A percentile compares a stretch with the other conserved stretches of the same genome.
phyloP scores from a whole-genome alignment of 2,113 vertebrate species.

The Podiceps cristatus region DNA sequence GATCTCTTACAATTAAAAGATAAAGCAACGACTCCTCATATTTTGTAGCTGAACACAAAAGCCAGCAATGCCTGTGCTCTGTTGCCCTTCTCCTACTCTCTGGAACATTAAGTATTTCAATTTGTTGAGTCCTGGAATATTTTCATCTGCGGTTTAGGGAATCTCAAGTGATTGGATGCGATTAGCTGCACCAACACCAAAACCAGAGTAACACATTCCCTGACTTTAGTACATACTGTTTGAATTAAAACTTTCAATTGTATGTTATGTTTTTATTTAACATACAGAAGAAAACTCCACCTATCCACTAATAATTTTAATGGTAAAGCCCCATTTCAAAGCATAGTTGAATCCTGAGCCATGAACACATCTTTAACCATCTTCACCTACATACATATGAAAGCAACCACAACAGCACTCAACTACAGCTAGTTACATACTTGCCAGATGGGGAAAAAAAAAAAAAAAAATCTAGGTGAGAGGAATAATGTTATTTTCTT shows the following conservation, averaged over 20 bases:
- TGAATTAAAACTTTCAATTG: background rate
- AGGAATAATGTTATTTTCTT: background rate
- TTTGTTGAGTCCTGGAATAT: background rate
- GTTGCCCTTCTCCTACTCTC: background rate
- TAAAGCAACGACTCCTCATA: background rate
- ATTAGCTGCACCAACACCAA: background rate
- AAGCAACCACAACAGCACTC: background rate
- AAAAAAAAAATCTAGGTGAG: background rate
- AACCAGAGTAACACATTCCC: background rate
- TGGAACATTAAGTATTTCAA: background rate
- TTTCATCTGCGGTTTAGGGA: background rate
- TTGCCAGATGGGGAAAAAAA: background rate
- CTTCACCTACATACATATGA: background rate
- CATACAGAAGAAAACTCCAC: background rate
- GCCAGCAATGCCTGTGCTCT: background rate
- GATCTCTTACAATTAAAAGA: background rate
- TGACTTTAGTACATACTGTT: background rate
- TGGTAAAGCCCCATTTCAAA: background rate
- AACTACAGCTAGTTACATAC: background rate
- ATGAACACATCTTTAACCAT: background rate
- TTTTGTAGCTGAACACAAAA: background rate
- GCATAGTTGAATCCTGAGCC: background rate
- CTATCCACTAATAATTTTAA: background rate
- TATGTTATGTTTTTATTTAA: background rate
- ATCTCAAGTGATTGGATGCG: background rate